These are phyloP conservation scores for Nasonia giraulti DNA, from an alignment of 1,140 invertebrate genomes.

Conservation along the genomic window DNA sequence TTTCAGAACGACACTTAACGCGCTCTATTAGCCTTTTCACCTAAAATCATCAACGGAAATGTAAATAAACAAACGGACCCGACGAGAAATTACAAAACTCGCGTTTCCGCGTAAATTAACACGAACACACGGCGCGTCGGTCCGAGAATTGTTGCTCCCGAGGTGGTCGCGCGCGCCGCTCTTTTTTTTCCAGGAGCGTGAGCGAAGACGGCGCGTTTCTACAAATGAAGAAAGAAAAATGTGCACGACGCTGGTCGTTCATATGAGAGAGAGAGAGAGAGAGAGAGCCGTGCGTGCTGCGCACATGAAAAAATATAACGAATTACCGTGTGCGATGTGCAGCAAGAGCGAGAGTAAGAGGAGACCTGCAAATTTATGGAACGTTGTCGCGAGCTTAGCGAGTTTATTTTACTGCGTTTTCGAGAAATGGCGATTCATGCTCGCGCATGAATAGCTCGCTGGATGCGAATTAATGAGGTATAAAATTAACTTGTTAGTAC, in stretches of 20 bases:
- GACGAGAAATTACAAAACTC: not conserved
- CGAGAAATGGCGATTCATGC: not conserved
- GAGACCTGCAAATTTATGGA: conserved; percentile 20
- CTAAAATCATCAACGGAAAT: not conserved
- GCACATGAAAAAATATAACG: conserved; percentile 23
- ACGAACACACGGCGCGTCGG: not conserved
- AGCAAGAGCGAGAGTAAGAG: not conserved
- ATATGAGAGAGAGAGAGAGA: not conserved
- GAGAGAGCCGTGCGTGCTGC: not conserved
- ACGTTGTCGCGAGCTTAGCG: not conserved
- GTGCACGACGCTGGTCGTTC: not conserved
- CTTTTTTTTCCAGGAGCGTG: conserved; percentile 7
- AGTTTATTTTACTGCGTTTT: conserved; percentile 11
- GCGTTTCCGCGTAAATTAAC: conserved; percentile 1
- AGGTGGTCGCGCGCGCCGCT: not conserved
- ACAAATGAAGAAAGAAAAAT: conserved; percentile 46
- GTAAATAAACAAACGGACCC: not conserved
- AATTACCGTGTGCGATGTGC: not conserved
- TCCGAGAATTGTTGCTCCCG: not conserved
- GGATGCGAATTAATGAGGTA: conserved; percentile 13
- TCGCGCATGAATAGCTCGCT: not conserved
- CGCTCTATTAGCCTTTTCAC: not conserved
- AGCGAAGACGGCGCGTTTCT: conserved; percentile 19
- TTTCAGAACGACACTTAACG: too few relatives aligned
- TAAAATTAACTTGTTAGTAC: conserved; percentile 22